These are phyloP conservation scores for Eledone cirrhosa DNA, from an alignment of 2,888 invertebrate genomes.

Conservation along the genomic window DNA sequence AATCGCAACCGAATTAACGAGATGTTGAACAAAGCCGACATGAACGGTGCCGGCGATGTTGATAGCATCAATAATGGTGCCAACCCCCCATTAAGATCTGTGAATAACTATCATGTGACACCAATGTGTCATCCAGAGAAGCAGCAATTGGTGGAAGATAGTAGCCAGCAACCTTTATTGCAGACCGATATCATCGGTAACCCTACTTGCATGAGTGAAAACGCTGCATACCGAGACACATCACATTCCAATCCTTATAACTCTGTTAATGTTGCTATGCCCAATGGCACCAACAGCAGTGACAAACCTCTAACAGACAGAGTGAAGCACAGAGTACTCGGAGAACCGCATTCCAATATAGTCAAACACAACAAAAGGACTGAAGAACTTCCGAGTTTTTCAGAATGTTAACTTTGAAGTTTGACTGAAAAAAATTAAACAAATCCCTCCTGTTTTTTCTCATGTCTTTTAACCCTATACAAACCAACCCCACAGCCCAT, in stretches of 20 bases:
- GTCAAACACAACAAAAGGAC: neutral
- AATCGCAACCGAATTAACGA: conserved; percentile 45
- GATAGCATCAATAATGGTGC: conserved; percentile 27
- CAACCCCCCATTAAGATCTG: conserved; percentile 5
- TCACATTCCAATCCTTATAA: conserved; percentile 24
- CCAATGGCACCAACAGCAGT: neutral
- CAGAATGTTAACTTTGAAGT: conserved; percentile 19
- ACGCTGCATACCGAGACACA: conserved; percentile 6
- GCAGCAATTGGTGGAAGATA: neutral
- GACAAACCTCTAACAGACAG: conserved; percentile 2
- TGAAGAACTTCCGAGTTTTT: conserved; percentile 14
- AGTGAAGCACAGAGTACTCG: conserved; percentile 14
- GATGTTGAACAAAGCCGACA: conserved; percentile 32
- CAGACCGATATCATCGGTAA: neutral
- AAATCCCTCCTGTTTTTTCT: too few relatives aligned
- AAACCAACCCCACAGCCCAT: too few relatives aligned
- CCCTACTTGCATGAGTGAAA: neutral
- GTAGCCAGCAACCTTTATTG: conserved; percentile 5
- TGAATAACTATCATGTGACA: neutral
- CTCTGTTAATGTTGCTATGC: conserved; percentile 19
- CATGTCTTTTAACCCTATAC: too few relatives aligned
- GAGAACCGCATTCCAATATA: conserved; percentile 1
- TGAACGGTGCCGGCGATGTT: too few relatives aligned
- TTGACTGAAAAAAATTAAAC: conserved; percentile 13
- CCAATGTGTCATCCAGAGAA: conserved; percentile 1